Evolutionary conservation across 2,113 vertebrate genomes (phyloP).

Genomic region (Ctenodactylus gundi): DNA sequence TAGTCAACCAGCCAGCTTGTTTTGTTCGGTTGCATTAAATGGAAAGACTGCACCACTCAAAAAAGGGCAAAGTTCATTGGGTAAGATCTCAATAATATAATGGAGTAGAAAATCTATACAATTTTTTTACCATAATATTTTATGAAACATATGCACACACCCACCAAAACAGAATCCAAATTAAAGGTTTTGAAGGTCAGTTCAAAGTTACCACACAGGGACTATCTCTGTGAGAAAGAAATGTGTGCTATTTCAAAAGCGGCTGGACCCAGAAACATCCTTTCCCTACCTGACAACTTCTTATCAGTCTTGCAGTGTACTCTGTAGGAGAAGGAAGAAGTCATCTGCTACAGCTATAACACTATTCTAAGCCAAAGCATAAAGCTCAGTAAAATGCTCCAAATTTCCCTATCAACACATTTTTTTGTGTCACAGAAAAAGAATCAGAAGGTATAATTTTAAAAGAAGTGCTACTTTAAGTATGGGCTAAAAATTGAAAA

Average conservation of each 20-base stretch:
- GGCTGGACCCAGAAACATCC: background rate
- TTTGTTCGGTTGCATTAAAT: conserved; percentile 69
- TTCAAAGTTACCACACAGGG: conserved; percentile 47
- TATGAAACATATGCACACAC: conserved; percentile 63
- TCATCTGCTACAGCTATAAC: background rate
- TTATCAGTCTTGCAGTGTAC: background rate
- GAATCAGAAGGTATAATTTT: background rate
- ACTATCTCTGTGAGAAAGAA: conserved; percentile 59
- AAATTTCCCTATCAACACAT: conserved; percentile 34
- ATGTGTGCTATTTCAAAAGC: conserved; percentile 21
- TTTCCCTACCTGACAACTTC: conserved; percentile 18
- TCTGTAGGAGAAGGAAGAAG: background rate
- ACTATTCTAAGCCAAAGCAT: background rate
- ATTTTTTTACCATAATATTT: conserved; percentile 63
- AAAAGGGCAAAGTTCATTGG: conserved; percentile 67
- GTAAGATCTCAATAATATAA: conserved; percentile 62
- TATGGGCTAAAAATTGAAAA: background rate
- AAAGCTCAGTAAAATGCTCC: conserved; percentile 22
- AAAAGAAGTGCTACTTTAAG: background rate
- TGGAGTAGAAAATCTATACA: conserved; percentile 64
- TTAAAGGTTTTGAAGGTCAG: conserved; percentile 64
- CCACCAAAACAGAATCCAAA: conserved; percentile 53
- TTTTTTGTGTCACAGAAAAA: background rate
- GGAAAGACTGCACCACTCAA: conserved; percentile 66
- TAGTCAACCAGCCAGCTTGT: conserved; percentile 56